phyloP scores from a whole-genome alignment of 2,113 vertebrate species.

The Epinephelus fuscoguttatus region DNA sequence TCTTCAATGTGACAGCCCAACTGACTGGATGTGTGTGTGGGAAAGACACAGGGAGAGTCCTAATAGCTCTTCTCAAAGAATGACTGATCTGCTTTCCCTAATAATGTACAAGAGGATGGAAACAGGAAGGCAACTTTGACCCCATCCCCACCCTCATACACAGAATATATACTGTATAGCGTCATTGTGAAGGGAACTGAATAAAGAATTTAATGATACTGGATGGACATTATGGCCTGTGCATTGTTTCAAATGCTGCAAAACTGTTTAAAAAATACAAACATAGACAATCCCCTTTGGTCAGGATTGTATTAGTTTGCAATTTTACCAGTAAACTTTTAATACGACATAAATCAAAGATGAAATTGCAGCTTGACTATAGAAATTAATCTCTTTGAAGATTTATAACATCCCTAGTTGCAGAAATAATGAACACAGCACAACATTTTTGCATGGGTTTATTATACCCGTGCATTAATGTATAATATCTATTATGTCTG shows the following conservation, averaged over 20 bases:
- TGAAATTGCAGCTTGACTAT: not conserved
- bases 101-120: constrained; percentile 50
- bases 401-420: not conserved
- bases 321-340: not conserved
- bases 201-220: constrained; percentile 1
- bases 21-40: constrained; percentile 60
- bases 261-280: too few relatives aligned
- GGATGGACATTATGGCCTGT: not conserved
- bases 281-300: not conserved
- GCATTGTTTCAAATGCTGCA: not conserved
- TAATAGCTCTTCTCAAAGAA: constrained; percentile 55
- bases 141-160: not conserved
- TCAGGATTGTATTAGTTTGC: not conserved
- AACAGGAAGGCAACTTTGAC: constrained; percentile 51
- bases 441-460: not conserved
- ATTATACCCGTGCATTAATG: not conserved
- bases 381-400: not conserved
- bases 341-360: not conserved
- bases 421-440: not conserved
- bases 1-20: constrained; percentile 71
- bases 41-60: constrained; percentile 49
- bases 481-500: not conserved
- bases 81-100: constrained; percentile 50
- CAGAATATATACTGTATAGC: constrained; percentile 10
- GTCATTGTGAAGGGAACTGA: not conserved